Percentiles rank a stretch among this genome's conserved stretches.
These are phyloP conservation scores for Cossypha dichroa DNA, from an alignment of 2,797 vertebrate genomes.

Conservation along the genomic window DNA sequence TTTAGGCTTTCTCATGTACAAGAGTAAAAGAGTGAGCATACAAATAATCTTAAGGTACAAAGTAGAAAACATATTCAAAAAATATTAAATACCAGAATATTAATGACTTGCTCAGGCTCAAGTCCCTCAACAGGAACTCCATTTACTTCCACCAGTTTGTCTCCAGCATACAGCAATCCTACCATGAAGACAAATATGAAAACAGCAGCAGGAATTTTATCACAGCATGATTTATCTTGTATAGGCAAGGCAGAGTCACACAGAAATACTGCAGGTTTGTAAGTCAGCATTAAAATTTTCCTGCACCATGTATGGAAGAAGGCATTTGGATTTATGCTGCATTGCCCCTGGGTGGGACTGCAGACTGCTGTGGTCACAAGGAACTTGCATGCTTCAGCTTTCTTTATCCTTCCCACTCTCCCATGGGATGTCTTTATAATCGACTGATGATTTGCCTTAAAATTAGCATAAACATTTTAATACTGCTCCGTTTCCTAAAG, in stretches of 20 bases:
- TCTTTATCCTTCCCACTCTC: not conserved
- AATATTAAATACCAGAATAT: conserved; percentile 84
- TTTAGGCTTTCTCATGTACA: not conserved
- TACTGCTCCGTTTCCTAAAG: not conserved
- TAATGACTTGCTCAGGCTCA: conserved; percentile 95
- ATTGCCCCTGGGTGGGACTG: not conserved
- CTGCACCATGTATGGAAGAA: not conserved
- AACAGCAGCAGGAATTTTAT: not conserved
- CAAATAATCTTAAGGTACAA: not conserved
- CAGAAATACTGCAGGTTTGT: not conserved
- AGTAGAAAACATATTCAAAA: not conserved
- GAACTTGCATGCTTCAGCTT: not conserved
- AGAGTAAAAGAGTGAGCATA: not conserved
- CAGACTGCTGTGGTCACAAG: not conserved
- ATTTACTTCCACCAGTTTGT: conserved; percentile 94
- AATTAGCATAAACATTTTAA: not conserved
- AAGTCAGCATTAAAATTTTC: not conserved
- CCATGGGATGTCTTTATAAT: not conserved
- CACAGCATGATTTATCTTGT: not conserved
- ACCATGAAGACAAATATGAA: not conserved
- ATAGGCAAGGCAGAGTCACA: not conserved
- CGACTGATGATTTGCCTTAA: not conserved
- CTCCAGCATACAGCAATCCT: conserved; percentile 93
- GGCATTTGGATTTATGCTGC: not conserved
- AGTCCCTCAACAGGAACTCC: conserved; percentile 89